These are phyloP conservation scores for Arizona elegans DNA, from an alignment of 2,113 vertebrate species.

Conservation along the genomic window DNA sequence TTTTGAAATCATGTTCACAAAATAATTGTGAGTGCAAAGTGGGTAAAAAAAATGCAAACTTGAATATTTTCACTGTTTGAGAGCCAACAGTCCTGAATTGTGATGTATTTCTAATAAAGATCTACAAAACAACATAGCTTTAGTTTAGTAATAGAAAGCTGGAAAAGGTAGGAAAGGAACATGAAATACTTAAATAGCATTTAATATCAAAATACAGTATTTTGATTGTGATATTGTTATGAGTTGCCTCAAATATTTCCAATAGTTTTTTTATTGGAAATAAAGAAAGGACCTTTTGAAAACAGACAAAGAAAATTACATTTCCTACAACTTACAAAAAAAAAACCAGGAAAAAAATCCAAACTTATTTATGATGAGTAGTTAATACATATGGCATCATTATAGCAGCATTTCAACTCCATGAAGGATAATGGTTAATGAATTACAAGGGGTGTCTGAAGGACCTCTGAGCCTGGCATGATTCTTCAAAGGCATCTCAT, in stretches of 20 bases:
- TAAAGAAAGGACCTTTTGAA: background rate
- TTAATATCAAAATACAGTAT: background rate
- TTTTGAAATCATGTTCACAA: background rate
- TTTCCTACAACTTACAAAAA: background rate
- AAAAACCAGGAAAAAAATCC: background rate
- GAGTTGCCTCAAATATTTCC: background rate
- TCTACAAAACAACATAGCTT: background rate
- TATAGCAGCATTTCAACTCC: background rate
- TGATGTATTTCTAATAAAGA: background rate
- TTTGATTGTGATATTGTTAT: background rate
- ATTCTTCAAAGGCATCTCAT: too few species aligned
- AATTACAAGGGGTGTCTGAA: background rate
- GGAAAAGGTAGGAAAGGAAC: background rate
- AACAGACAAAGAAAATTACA: background rate
- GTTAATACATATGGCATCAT: background rate
- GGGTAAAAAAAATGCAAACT: background rate
- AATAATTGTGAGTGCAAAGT: background rate
- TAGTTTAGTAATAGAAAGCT: background rate
- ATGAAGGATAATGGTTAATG: background rate
- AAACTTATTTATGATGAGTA: background rate
- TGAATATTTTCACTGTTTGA: background rate
- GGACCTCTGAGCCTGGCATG: too few species aligned
- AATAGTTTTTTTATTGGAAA: background rate
- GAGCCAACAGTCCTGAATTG: background rate
- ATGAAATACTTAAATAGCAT: background rate